Evolutionary conservation across 2,888 invertebrate genomes (phyloP).

Genomic region (Pediacus dermestoides): DNA sequence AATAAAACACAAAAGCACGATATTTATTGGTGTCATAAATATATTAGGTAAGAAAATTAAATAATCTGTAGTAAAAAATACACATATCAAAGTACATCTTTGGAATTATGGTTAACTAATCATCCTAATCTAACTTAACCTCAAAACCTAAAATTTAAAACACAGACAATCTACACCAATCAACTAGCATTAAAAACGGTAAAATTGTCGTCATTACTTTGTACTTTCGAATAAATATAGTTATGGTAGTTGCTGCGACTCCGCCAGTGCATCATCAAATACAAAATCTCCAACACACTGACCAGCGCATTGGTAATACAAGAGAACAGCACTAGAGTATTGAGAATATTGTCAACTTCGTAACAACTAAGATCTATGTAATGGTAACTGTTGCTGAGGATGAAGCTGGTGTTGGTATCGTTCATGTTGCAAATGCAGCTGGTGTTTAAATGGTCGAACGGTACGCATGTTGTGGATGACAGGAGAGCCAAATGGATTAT

Average conservation of each 20-base stretch:
- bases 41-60: too few species aligned
- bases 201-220: too few species aligned
- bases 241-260: slow-evolving; percentile 33
- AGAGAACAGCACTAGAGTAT: slow-evolving; percentile 45
- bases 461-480: slow-evolving; percentile 45
- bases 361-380: slow-evolving; percentile 50
- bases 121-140: too few species aligned
- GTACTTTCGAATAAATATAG: neutral
- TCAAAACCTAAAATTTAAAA: too few species aligned
- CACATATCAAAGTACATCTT: too few species aligned
- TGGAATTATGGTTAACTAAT: too few species aligned
- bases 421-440: slow-evolving; percentile 45
- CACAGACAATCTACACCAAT: too few species aligned
- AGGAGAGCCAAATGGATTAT: slow-evolving; percentile 47
- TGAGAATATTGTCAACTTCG: slow-evolving; percentile 48
- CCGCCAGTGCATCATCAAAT: slow-evolving; percentile 51
- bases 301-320: slow-evolving; percentile 46
- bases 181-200: too few species aligned
- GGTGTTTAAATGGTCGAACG: slow-evolving; percentile 43
- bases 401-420: slow-evolving; percentile 6
- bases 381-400: slow-evolving; percentile 39
- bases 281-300: slow-evolving; percentile 46
- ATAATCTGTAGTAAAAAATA: too few species aligned
- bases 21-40: too few species aligned
- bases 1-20: too few species aligned